A percentile compares a stretch with the other conserved stretches of the same genome.
Evolutionary conservation across 2,797 vertebrate species (phyloP).

Genomic region (Gadopsis marmoratus): DNA sequence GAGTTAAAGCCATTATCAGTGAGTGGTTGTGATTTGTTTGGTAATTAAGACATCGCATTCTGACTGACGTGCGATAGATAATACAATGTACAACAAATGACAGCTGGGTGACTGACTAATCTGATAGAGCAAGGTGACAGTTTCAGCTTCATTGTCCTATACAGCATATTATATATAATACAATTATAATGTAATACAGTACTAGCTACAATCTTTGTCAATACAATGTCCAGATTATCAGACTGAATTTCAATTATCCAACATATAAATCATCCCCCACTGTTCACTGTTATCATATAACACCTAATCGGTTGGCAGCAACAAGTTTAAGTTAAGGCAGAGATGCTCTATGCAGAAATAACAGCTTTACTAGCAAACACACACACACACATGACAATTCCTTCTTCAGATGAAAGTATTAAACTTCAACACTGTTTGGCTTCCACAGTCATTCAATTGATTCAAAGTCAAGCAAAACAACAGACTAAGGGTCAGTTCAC

Average conservation of each 20-base stretch:
- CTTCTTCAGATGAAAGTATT: background rate
- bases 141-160: background rate
- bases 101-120: background rate
- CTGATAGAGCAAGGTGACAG: background rate
- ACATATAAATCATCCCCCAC: background rate
- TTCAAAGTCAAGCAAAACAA: background rate
- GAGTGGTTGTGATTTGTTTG: background rate
- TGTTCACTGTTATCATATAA: background rate
- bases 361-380: background rate
- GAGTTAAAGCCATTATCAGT: background rate
- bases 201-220: background rate
- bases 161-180: background rate
- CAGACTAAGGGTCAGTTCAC: background rate
- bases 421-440: background rate
- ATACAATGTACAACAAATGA: background rate
- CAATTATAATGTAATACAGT: background rate
- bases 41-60: background rate
- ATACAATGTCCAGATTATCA: background rate
- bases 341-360: background rate
- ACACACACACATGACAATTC: background rate
- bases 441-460: background rate
- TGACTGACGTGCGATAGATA: background rate
- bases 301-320: background rate
- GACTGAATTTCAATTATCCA: background rate
- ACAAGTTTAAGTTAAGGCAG: constrained; percentile 1